A percentile compares a stretch with the other conserved stretches of the same genome.
phyloP scores from a whole-genome alignment of 2,888 invertebrate genomes.

The Rhagonycha lutea region DNA sequence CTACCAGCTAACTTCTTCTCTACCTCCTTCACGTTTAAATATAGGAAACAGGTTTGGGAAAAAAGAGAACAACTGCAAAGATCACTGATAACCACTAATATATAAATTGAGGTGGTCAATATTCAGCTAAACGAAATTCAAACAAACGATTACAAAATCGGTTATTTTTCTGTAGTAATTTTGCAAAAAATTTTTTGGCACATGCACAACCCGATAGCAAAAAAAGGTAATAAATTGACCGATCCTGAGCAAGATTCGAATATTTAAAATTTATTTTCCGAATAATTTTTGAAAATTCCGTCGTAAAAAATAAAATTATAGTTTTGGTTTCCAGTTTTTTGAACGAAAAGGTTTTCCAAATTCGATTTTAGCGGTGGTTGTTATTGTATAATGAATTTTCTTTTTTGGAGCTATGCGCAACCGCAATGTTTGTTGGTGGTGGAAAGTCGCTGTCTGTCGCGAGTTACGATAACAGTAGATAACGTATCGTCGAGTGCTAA shows the following conservation, averaged over 20 bases:
- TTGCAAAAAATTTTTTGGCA: too few species aligned
- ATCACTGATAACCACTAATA: not conserved
- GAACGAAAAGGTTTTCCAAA: not conserved
- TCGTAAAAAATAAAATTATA: too few species aligned
- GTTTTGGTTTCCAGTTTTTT: not conserved
- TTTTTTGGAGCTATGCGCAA: slow-evolving; percentile 9
- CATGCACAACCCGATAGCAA: too few species aligned
- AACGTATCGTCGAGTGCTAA: not conserved
- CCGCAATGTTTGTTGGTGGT: slow-evolving; percentile 9
- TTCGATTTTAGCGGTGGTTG: not conserved
- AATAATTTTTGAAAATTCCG: too few species aligned
- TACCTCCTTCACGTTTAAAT: not conserved
- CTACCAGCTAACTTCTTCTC: not conserved
- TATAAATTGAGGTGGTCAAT: not conserved
- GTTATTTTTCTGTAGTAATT: too few species aligned
- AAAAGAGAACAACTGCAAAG: not conserved
- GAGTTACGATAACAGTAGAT: slow-evolving; percentile 6
- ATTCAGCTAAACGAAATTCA: not conserved
- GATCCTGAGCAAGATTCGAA: too few species aligned
- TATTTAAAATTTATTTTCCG: too few species aligned
- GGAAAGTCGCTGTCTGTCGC: slow-evolving; percentile 21
- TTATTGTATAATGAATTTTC: not conserved
- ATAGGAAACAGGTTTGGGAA: not conserved
- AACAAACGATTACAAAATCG: not conserved
- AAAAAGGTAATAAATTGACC: too few species aligned